Conservation (phyloP, 2,888 invertebrate species). For the Pimpla rufipes region DNA sequence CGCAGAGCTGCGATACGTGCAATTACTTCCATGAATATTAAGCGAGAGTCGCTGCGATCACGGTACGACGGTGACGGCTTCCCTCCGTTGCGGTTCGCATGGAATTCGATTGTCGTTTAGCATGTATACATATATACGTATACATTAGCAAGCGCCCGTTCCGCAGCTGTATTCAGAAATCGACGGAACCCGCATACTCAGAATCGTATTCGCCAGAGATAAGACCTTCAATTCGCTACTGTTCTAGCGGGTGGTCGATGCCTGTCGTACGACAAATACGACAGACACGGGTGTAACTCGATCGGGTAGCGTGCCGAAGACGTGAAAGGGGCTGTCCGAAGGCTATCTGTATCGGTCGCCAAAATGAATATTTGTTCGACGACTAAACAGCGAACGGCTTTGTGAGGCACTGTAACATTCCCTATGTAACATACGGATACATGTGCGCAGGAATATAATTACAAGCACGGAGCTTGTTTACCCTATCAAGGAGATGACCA, state of each 20-base stretch:
- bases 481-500: background rate
- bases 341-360: background rate
- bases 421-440: background rate
- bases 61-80: conserved; percentile 20
- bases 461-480: background rate
- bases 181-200: conserved; percentile 22
- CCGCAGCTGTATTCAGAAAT: conserved; percentile 40
- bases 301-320: conserved; percentile 26
- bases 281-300: conserved; percentile 1
- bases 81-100: conserved; percentile 23
- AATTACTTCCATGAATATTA: conserved; percentile 75
- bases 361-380: conserved; percentile 40
- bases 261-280: conserved; percentile 21
- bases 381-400: background rate
- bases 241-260: conserved; percentile 21
- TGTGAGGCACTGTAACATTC: background rate
- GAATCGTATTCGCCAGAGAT: conserved; percentile 36
- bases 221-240: conserved; percentile 35
- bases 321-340: background rate
- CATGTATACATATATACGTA: conserved; percentile 4
- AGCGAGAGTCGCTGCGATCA: conserved; percentile 57
- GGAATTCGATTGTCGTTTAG: conserved; percentile 55
- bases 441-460: background rate
- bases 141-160: background rate
- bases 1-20: conserved; percentile 58